These are phyloP conservation scores for Bubo bubo DNA, from an alignment of 2,113 vertebrate species.

Conservation along the genomic window DNA sequence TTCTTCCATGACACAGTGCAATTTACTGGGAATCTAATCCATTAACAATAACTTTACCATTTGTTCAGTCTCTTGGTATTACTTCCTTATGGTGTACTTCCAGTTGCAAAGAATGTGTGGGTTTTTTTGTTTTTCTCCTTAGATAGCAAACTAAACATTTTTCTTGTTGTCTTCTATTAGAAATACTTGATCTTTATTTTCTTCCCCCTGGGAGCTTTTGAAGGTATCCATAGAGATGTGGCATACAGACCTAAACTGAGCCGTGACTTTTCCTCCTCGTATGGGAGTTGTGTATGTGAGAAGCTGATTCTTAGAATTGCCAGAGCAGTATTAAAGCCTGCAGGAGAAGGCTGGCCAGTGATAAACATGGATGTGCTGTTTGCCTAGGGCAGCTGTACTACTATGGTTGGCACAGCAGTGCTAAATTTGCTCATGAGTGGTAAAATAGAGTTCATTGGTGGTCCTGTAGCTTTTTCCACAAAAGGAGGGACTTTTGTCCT, in stretches of 20 bases:
- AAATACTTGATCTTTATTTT: neutral
- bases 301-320: neutral
- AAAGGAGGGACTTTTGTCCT: conserved; percentile 6
- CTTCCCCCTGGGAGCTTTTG: neutral
- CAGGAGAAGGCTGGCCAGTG: neutral
- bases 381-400: neutral
- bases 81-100: neutral
- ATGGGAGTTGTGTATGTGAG: neutral
- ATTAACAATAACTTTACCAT: neutral
- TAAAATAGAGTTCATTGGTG: conserved; percentile 21
- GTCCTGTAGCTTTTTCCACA: conserved; percentile 11
- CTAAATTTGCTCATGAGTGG: neutral
- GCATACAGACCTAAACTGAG: neutral
- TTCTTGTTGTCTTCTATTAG: neutral
- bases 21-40: neutral
- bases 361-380: neutral
- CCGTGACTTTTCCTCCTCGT: neutral
- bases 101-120: neutral
- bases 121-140: accelerated
- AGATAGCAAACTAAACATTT: neutral
- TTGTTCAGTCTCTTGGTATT: neutral
- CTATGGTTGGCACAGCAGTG: neutral
- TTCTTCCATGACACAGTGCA: neutral
- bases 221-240: neutral
- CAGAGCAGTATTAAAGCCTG: neutral